A percentile compares a stretch with the other conserved stretches of the same genome.
phyloP scores from a whole-genome alignment of 2,113 vertebrate species.

The Hipposideros armiger region DNA sequence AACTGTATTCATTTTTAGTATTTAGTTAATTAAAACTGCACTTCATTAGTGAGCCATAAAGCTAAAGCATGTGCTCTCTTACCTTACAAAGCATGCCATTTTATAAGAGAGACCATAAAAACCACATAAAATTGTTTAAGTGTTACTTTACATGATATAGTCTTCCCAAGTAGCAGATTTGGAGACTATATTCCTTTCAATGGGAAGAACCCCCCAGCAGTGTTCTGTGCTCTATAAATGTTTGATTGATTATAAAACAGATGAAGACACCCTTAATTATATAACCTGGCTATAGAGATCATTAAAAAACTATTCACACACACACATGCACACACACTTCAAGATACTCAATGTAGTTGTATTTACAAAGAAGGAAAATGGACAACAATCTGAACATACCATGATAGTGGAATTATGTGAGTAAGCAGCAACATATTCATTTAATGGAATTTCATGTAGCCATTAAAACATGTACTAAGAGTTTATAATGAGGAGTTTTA shows the following conservation, averaged over 20 bases:
- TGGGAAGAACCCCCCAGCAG: neutral
- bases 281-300: neutral
- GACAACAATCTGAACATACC: neutral
- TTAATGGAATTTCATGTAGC: neutral
- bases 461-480: neutral
- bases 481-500: neutral
- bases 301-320: neutral
- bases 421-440: neutral
- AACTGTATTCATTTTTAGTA: neutral
- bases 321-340: neutral
- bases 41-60: conserved; percentile 41
- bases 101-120: neutral
- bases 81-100: conserved; percentile 25
- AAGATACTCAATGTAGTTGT: neutral
- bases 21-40: neutral
- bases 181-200: neutral
- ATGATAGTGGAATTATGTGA: neutral
- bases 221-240: neutral
- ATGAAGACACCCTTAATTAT: conserved; percentile 19
- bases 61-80: neutral
- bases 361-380: conserved; percentile 35
- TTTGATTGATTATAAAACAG: neutral
- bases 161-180: neutral
- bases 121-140: neutral
- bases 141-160: neutral